Conservation (phyloP, 2,888 invertebrate genomes). For the Bombylius discolor region DNA sequence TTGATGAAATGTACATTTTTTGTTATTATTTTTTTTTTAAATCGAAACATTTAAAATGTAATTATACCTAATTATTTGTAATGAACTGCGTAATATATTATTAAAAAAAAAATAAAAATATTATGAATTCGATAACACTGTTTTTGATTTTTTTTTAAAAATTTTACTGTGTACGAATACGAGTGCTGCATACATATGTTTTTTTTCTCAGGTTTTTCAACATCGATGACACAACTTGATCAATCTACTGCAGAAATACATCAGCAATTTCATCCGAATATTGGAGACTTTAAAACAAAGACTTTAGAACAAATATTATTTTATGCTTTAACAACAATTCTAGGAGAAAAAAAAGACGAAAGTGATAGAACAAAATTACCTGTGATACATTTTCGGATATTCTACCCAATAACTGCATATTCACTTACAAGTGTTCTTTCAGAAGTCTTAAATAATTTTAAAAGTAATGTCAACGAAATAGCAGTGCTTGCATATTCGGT, state of each 20-base stretch:
- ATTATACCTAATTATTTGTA: no score
- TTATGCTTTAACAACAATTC: constrained; percentile 32
- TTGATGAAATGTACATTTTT: no score
- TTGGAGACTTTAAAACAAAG: constrained; percentile 24
- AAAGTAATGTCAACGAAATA: constrained; percentile 40
- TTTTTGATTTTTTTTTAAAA: no score
- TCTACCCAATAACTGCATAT: constrained; percentile 54
- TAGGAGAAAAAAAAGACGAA: constrained; percentile 22
- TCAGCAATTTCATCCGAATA: no score
- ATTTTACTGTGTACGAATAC: no score
- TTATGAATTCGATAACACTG: no score
- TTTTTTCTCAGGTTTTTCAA: constrained; percentile 27
- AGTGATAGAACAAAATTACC: constrained; percentile 32
- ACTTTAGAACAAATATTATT: constrained; percentile 42
- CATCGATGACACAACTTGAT: constrained; percentile 35
- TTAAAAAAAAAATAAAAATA: no score
- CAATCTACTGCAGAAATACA: constrained; percentile 34
- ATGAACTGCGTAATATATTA: no score
- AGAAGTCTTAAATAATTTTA: constrained; percentile 35
- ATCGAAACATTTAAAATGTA: no score
- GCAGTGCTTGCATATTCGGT: constrained; percentile 53
- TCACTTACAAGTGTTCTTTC: constrained; percentile 37
- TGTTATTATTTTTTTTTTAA: no score
- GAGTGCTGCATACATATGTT: no score
- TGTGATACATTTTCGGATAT: constrained; percentile 62